A percentile compares a stretch with the other conserved stretches of the same genome.
Conservation (phyloP, 2,888 invertebrate species). For the Lampropteryx suffumata region DNA sequence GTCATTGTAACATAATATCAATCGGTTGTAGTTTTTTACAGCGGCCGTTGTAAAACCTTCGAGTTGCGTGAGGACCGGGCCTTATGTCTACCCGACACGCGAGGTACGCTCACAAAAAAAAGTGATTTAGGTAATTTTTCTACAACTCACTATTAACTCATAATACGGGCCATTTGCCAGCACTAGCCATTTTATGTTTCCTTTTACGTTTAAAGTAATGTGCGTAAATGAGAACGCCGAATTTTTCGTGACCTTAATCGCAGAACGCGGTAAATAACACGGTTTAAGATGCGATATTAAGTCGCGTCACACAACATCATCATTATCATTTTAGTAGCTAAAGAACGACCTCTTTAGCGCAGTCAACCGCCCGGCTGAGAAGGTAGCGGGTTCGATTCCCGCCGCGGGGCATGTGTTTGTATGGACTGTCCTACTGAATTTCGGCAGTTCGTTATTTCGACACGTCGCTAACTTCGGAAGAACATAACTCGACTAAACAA, state of each 20-base stretch:
- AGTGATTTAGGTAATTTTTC: slow-evolving; percentile 61
- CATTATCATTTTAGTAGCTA: no score
- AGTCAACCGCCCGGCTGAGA: no score
- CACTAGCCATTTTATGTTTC: slow-evolving; percentile 44
- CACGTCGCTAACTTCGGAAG: no score
- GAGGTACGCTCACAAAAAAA: slow-evolving; percentile 58
- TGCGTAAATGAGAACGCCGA: slow-evolving; percentile 38
- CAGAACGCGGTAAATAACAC: slow-evolving; percentile 2
- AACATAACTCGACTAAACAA: no score
- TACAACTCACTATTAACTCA: slow-evolving; percentile 46
- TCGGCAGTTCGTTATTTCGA: no score
- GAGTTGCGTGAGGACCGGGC: slow-evolving; percentile 65
- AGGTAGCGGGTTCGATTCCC: no score
- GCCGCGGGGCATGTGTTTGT: no score
- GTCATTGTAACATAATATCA: slow-evolving; percentile 71
- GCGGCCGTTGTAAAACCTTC: slow-evolving; percentile 68
- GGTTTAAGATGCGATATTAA: neutral
- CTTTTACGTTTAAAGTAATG: slow-evolving; percentile 45
- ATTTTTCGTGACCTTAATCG: slow-evolving; percentile 33
- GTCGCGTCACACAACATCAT: neutral
- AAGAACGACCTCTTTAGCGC: no score
- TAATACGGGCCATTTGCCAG: slow-evolving; percentile 44
- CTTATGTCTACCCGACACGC: slow-evolving; percentile 72
- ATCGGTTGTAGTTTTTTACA: slow-evolving; percentile 75
- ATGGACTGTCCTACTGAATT: no score